Conservation (phyloP, 1,140 invertebrate species). For the Hormaphis cornu region DNA sequence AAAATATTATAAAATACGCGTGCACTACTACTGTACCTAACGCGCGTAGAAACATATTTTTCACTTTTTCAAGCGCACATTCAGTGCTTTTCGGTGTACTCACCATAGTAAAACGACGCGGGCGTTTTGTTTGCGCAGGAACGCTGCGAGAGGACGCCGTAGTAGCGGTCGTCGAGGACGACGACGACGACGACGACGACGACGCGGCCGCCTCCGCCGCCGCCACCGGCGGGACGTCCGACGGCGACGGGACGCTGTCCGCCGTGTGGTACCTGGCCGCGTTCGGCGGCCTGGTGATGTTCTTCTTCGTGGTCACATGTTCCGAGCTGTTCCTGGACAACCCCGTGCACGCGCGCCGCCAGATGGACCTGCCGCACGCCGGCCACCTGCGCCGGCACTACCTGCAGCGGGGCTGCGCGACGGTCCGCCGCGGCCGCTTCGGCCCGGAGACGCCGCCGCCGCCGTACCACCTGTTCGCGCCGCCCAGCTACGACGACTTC, state of each 20-base stretch:
- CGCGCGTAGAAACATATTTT: too few species aligned
- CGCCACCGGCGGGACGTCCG: slow-evolving; percentile 39
- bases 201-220: neutral
- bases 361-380: slow-evolving; percentile 33
- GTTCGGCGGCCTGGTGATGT: slow-evolving; percentile 50
- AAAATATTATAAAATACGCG: too few species aligned
- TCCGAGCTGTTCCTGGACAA: slow-evolving; percentile 50
- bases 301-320: slow-evolving; percentile 53
- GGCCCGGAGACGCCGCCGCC: slow-evolving; percentile 46
- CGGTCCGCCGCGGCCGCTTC: slow-evolving; percentile 28
- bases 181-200: slow-evolving; percentile 39
- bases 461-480: slow-evolving; percentile 51
- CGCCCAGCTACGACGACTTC: slow-evolving; percentile 49
- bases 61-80: too few species aligned
- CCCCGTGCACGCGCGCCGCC: slow-evolving; percentile 35
- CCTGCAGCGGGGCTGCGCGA: slow-evolving; percentile 33
- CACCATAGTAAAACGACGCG: too few species aligned
- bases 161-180: too few species aligned
- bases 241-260: slow-evolving; percentile 44
- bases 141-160: too few species aligned
- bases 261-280: slow-evolving; percentile 53
- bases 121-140: too few species aligned
- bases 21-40: too few species aligned
- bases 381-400: slow-evolving; percentile 39
- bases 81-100: too few species aligned